Evolutionary conservation across 2,113 vertebrate species (phyloP).

Genomic region (Brevimyrus niger): DNA sequence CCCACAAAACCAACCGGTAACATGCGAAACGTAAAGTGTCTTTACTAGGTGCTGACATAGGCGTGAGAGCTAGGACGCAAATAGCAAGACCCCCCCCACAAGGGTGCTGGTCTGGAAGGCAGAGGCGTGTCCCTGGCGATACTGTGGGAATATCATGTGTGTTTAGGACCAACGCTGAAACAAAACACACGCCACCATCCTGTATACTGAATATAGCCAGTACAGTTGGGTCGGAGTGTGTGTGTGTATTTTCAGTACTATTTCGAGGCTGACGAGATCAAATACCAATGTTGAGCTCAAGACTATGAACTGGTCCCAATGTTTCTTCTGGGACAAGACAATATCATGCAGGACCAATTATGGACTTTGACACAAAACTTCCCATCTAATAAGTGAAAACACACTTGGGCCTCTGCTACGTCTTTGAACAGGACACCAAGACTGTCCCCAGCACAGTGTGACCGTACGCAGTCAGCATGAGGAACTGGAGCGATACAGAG

Average conservation of each 20-base stretch:
- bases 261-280: neutral
- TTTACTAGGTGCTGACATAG: neutral
- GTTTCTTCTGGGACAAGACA: neutral
- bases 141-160: neutral
- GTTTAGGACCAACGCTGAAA: neutral
- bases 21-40: neutral
- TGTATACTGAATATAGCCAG: neutral
- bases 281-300: neutral
- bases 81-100: neutral
- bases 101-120: neutral
- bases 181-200: neutral
- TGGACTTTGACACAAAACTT: neutral
- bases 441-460: neutral
- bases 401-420: neutral
- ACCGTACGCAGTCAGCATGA: neutral
- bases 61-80: neutral
- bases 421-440: neutral
- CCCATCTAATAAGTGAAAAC: neutral
- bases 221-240: neutral
- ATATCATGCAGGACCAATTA: neutral
- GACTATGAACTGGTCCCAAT: neutral
- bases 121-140: neutral
- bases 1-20: neutral
- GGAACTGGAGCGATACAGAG: neutral
- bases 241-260: neutral